phyloP scores from a whole-genome alignment of 2,797 vertebrate species.

The Loris lydekkerianus region DNA sequence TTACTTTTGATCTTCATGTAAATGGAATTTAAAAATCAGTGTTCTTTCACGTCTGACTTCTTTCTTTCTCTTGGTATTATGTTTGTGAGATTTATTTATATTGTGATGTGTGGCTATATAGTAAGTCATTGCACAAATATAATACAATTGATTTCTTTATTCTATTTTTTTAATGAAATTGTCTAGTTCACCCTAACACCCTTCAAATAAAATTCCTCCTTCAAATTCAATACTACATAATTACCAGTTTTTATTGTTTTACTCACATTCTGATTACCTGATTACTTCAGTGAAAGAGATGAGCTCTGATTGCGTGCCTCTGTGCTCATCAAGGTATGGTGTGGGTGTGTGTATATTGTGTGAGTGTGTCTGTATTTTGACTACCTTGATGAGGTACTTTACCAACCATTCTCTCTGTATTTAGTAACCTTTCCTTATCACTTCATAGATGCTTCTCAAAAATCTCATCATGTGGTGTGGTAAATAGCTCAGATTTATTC shows the following conservation, averaged over 20 bases:
- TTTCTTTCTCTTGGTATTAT: neutral
- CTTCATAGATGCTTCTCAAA: neutral
- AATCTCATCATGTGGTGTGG: neutral
- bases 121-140: neutral
- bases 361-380: neutral
- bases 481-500: neutral
- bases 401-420: neutral
- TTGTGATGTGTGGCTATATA: neutral
- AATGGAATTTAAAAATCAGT: neutral
- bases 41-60: neutral
- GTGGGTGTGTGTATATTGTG: too few relatives aligned
- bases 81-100: neutral
- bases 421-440: neutral
- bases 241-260: neutral
- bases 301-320: neutral
- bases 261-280: neutral
- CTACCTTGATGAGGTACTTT: neutral
- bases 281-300: neutral
- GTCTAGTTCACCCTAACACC: neutral
- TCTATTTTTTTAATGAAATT: neutral
- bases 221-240: neutral
- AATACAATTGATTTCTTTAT: neutral
- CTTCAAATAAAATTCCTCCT: neutral
- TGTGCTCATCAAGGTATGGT: neutral
- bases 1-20: neutral